Percentiles rank a stretch among this genome's conserved stretches.
These are phyloP conservation scores for Grallaria varia DNA, from an alignment of 2,113 vertebrate genomes.

Conservation along the genomic window DNA sequence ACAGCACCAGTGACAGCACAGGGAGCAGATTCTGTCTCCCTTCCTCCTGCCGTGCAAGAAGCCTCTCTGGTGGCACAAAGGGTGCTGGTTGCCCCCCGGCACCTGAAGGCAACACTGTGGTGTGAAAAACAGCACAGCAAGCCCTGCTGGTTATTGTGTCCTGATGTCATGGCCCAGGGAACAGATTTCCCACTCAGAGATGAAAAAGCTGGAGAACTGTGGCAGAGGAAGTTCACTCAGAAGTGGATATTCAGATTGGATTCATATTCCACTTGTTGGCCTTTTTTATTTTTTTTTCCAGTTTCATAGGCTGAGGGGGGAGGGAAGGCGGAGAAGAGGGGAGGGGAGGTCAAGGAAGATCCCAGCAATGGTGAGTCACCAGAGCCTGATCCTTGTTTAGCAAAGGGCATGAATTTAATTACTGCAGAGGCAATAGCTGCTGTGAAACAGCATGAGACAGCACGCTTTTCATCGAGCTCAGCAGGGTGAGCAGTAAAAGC, in stretches of 20 bases:
- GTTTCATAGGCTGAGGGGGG: not conserved
- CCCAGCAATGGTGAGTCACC: not conserved
- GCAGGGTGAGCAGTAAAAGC: not conserved
- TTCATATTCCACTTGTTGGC: not conserved
- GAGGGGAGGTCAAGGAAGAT: not conserved
- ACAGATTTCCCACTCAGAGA: not conserved
- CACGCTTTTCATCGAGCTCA: conserved; percentile 2
- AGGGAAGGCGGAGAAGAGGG: not conserved
- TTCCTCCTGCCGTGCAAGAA: not conserved
- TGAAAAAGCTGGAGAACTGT: not conserved
- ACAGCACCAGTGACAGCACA: not conserved
- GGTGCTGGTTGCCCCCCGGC: not conserved
- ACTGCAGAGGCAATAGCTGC: not conserved
- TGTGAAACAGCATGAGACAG: conserved; percentile 10
- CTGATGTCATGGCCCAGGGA: not conserved
- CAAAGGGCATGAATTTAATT: conserved; percentile 7
- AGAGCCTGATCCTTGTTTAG: conserved; percentile 27
- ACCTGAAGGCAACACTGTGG: not conserved
- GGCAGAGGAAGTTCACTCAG: not conserved
- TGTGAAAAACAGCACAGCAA: not conserved
- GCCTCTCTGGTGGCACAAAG: fast-evolving
- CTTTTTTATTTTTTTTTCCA: not conserved
- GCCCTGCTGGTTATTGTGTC: not conserved
- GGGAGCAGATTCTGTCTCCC: not conserved
- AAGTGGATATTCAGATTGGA: not conserved